phyloP scores from a whole-genome alignment of 2,888 invertebrate species.

The Acronicta aceris region DNA sequence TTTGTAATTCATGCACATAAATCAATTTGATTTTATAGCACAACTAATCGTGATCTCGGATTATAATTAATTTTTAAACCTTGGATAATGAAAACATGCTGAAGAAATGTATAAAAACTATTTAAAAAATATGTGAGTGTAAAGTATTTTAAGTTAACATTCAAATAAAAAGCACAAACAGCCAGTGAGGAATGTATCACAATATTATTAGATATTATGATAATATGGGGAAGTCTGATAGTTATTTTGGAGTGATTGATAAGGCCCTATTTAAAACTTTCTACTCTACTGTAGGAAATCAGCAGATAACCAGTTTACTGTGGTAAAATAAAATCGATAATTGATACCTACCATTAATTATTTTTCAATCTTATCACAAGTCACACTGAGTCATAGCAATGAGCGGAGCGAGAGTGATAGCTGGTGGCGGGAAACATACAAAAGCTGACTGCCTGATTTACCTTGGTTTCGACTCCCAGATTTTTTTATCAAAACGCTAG shows the following conservation, averaged over 20 bases:
- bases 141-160: constrained; percentile 40
- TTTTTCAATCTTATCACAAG: constrained; percentile 28
- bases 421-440: not conserved
- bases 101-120: constrained; percentile 31
- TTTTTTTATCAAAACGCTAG: too few species aligned
- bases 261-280: constrained; percentile 23
- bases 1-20: constrained; percentile 9
- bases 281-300: constrained; percentile 3
- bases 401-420: not conserved
- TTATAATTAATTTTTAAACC: constrained; percentile 21
- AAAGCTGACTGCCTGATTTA: too few species aligned
- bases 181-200: constrained; percentile 21
- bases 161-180: constrained; percentile 2
- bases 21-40: constrained; percentile 24
- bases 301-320: constrained; percentile 15
- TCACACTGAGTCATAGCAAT: not conserved
- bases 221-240: constrained; percentile 18
- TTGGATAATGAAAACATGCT: constrained; percentile 17
- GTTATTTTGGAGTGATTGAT: constrained; percentile 35
- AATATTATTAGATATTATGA: constrained; percentile 12
- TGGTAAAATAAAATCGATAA: constrained; percentile 9
- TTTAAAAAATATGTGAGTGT: constrained; percentile 37
- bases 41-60: constrained; percentile 43
- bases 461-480: too few species aligned
- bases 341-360: not conserved